Conservation (phyloP, 2,888 invertebrate species). For the Sinodicranocentrus sp. region DNA sequence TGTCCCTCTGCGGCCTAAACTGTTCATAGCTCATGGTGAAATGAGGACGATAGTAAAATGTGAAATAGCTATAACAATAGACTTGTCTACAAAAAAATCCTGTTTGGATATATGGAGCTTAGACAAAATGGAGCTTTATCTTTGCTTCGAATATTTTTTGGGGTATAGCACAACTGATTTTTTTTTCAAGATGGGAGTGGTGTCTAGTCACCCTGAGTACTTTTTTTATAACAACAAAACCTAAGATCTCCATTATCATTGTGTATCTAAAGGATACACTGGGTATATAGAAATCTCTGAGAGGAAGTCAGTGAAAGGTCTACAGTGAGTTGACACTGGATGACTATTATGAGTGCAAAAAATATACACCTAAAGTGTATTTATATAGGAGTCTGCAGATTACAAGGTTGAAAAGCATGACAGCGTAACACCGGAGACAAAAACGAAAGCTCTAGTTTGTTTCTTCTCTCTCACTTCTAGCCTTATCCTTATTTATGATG, state of each 20-base stretch:
- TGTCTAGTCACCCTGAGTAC: background rate
- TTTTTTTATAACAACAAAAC: background rate
- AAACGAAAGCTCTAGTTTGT: conserved; percentile 5
- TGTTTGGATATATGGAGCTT: no score
- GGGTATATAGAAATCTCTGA: background rate
- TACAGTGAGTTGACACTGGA: conserved; percentile 2
- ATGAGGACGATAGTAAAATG: conserved; percentile 10
- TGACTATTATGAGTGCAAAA: conserved; percentile 26
- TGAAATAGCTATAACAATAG: no score
- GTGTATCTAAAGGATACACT: background rate
- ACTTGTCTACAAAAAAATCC: no score
- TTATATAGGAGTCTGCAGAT: no score
- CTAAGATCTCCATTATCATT: background rate
- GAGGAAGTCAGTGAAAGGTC: conserved; percentile 9
- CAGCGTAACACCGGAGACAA: background rate
- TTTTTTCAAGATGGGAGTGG: background rate
- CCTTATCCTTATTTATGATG: conserved; percentile 23
- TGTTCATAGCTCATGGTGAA: conserved; percentile 18
- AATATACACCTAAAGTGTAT: conserved; percentile 2
- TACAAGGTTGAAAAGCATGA: background rate
- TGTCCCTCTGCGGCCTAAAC: background rate
- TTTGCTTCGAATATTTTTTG: no score
- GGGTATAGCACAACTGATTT: no score
- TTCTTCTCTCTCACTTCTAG: background rate
- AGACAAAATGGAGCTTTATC: no score